Percentiles rank a stretch among this genome's conserved stretches.
phyloP scores from a whole-genome alignment of 53 echinoderm and acorn worm genomes.

The Zoroaster sp. region DNA sequence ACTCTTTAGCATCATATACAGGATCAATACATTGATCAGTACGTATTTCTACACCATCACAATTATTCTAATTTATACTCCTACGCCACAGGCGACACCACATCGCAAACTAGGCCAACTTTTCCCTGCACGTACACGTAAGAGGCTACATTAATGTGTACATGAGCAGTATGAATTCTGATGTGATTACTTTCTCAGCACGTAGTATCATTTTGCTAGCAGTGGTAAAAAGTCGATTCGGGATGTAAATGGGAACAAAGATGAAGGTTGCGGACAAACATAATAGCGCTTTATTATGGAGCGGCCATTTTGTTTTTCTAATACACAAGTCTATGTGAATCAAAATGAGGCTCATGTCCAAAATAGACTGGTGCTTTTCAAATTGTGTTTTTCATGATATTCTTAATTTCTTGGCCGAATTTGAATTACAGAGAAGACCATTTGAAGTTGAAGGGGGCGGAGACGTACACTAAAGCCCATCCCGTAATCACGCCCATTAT shows the following conservation, averaged over 20 bases:
- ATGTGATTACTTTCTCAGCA: background rate
- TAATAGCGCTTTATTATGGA: too few species aligned
- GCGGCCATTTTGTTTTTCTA: too few species aligned
- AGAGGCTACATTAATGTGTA: background rate
- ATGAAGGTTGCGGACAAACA: too few species aligned
- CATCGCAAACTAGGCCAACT: background rate
- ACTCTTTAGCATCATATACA: background rate
- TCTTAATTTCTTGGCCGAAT: too few species aligned
- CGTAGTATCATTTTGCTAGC: background rate
- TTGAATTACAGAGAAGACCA: too few species aligned
- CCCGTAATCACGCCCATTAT: too few species aligned
- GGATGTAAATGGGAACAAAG: background rate
- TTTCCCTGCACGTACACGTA: background rate
- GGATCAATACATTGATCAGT: background rate
- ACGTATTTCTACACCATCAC: background rate
- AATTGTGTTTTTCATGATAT: too few species aligned
- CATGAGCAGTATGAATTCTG: background rate
- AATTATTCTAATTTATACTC: background rate
- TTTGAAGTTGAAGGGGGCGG: too few species aligned
- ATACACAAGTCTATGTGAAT: too few species aligned
- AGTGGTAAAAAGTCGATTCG: background rate
- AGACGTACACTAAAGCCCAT: too few species aligned
- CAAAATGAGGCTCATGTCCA: too few species aligned
- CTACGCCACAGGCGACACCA: background rate
- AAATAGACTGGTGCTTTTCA: too few species aligned